Evolutionary conservation across 2,113 vertebrate genomes (phyloP), one percentile per base, ranked within the genome.

Genomic region (Salvelinus fontinalis): DNA sequence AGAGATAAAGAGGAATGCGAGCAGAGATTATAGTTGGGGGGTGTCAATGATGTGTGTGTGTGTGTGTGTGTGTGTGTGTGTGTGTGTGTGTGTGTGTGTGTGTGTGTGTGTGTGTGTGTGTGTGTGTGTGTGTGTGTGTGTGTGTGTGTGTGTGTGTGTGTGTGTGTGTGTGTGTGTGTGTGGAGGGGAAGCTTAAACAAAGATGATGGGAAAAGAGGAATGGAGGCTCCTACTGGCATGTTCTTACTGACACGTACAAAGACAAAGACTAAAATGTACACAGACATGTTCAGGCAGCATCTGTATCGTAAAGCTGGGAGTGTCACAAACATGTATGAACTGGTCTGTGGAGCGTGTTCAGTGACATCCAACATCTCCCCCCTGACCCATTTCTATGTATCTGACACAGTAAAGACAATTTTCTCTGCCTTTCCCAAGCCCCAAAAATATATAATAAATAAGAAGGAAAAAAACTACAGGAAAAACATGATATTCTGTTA

Each of bases 351-450:
- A 54, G 74, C 77, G 79, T 81, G 86, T 78, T 87, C 81, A 82
- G 79, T 85, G 80, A 86, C 79, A 90, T 81, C 84, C 85, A 78
- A 84, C 75, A 76, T 81, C 73, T 83, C 77, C 74, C 74, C 73
- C 62, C 76, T 77, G 73, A 85, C 84, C 85, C 78, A 83, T 78
- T 89, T 90, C 75, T 60, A 44, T 78, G 79, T 11, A 12, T 75
- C 81, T 73, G 71, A 82, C 72, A 60, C 48, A 48, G 74, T 70
- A 48, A 78, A 85, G 81, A 83, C 81, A 79, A 86, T 85, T 81
- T 82, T 82, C 71, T 69, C 73, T 31, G 51, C 70, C 83, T 83
- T 82, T 78, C 71, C 81, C 18, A 44, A 44, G 64, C 71, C 18
- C 66, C 76, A 70, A 51, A n/a, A 24, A 71, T n/a, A 57, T 6